Base-by-base conservation (phyloP, 2,888 invertebrate genomes). In the Chloroclystis v-ata region DNA sequence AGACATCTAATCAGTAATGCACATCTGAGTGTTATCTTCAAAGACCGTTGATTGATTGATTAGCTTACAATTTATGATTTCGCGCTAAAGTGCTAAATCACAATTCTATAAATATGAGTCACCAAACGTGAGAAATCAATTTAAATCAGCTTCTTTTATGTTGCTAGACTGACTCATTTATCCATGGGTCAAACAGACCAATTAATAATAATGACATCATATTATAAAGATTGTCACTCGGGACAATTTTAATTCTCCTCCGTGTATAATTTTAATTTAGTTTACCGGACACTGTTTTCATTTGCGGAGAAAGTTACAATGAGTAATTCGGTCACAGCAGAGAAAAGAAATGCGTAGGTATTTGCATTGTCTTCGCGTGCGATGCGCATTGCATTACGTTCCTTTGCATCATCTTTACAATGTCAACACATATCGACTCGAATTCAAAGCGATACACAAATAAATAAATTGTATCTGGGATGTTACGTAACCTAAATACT, bases 201-300 rank as follows among this genome's bases (percentile, higher is more conserved):
- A 67, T 75, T 67, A 72, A 74, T 75, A 70, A 70, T 67, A 63
- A 66, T 63, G 62, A 67, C 70, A 69, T 69, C 54, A 70, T 65
- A 73, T 73, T 71, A 75, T 67, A 61, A 60, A 62, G 67, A 74
- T 77, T 76, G 72, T 70, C 68, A 74, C 70, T 76, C 74, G n/a
- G 0, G 9, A 13, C 6, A n/a, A 33, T n/a, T 9, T 14, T 32
- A 14, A 9, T 13, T 13, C 14, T 32, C 13, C 8, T 4, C 32
- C n/a, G 32, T 20, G 20, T 20, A 5, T 20, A 20, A 20, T 20
- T 9, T 32, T 14, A 32, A 71, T 61, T 28, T 44, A 28, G 26
- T 35, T 39, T 35, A 26, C 25, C 33, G 43, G 32, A 37, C 37
- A 28, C 25, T 25, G 26, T 49, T 41, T 59, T 54, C 55, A 52